phyloP scores from a whole-genome alignment of 2,113 vertebrate species.

The Cinclus mexicanus region DNA sequence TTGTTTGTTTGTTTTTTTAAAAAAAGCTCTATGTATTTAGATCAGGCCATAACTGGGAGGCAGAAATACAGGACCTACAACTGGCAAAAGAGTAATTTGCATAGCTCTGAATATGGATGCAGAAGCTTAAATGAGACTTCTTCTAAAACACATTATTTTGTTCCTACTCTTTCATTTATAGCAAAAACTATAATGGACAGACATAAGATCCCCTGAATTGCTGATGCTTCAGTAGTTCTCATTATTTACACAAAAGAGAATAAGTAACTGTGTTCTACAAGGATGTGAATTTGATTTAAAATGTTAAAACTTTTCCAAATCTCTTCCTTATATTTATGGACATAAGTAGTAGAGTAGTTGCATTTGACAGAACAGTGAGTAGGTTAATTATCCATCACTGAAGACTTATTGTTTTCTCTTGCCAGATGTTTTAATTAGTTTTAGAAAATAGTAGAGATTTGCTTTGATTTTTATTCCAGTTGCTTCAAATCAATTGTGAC shows the following conservation, averaged over 20 bases:
- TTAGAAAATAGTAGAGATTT: neutral
- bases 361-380: neutral
- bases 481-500: slow-evolving; percentile 34
- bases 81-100: neutral
- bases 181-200: neutral
- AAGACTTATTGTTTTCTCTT: neutral
- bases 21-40: neutral
- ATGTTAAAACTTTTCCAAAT: neutral
- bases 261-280: neutral
- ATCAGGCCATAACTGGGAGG: neutral
- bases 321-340: neutral
- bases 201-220: neutral
- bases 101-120: neutral
- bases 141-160: neutral
- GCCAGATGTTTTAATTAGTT: neutral
- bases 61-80: neutral
- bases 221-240: neutral
- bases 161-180: neutral
- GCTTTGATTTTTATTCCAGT: neutral
- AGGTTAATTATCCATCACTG: neutral
- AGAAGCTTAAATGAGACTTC: neutral
- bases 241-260: neutral
- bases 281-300: neutral
- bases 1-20: neutral
- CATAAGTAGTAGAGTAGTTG: neutral